These are phyloP conservation scores for Parelbella ahira DNA, from an alignment of 2,888 invertebrate species.

Conservation along the genomic window DNA sequence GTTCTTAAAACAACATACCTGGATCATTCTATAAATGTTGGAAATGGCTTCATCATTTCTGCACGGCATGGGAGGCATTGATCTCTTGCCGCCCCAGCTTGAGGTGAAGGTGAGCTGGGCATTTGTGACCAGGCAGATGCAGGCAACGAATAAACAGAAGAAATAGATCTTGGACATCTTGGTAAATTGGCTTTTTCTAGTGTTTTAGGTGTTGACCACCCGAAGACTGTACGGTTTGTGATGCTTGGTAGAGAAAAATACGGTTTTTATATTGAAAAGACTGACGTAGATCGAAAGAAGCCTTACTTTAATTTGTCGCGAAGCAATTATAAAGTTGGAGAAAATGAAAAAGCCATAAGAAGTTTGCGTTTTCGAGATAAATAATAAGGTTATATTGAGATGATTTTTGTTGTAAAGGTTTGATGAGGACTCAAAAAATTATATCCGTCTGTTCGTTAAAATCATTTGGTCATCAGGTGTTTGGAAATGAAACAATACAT, in stretches of 20 bases:
- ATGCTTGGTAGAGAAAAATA: conserved; percentile 25
- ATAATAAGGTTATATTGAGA: background rate
- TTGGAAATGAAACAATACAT: too few relatives aligned
- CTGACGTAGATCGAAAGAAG: conserved; percentile 11
- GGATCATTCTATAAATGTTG: conserved; percentile 60
- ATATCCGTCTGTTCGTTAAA: too few relatives aligned
- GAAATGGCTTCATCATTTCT: conserved; percentile 57
- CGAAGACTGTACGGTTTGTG: conserved; percentile 28
- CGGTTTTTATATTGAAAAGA: conserved; percentile 16
- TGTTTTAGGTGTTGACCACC: background rate
- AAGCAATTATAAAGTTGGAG: conserved; percentile 17
- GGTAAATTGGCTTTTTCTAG: background rate
- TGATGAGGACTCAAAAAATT: too few relatives aligned
- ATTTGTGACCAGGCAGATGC: conserved; percentile 45
- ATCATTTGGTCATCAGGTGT: too few relatives aligned
- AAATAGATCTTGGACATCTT: conserved; percentile 50
- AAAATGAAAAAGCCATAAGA: too few relatives aligned
- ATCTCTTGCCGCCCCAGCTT: conserved; percentile 74
- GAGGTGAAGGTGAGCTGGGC: conserved; percentile 81
- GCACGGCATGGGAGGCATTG: conserved; percentile 48
- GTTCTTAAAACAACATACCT: conserved; percentile 48
- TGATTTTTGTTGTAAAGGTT: background rate
- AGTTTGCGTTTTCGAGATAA: background rate
- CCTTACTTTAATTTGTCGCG: conserved; percentile 17
- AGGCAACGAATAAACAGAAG: conserved; percentile 47